Evolutionary conservation across 2,113 vertebrate genomes (phyloP).

Genomic region (Bagarius yarrelli): DNA sequence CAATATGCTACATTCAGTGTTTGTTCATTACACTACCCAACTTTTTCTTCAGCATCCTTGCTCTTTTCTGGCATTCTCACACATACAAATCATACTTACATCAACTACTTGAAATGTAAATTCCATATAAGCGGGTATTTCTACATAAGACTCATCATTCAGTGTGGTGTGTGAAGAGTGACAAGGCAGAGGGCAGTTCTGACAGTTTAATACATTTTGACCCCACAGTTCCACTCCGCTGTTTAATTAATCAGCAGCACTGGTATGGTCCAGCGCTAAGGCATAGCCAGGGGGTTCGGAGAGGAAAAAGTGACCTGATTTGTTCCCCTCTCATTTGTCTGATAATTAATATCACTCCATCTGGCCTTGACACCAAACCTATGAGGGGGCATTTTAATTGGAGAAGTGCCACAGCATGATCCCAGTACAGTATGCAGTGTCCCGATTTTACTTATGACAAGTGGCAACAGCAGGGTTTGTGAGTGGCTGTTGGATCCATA

Average conservation of each 20-base stretch:
- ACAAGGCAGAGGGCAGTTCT: slow-evolving; percentile 39
- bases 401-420: slow-evolving; percentile 21
- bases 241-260: slow-evolving; percentile 48
- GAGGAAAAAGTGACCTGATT: slow-evolving; percentile 46
- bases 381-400: slow-evolving; percentile 38
- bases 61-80: background rate
- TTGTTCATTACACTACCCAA: background rate
- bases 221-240: slow-evolving; percentile 40
- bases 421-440: background rate
- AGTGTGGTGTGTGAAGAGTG: slow-evolving; percentile 25
- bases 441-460: slow-evolving; percentile 22
- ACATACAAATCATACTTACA: slow-evolving; percentile 14
- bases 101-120: slow-evolving; percentile 38
- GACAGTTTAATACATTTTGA: slow-evolving; percentile 54
- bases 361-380: slow-evolving; percentile 23
- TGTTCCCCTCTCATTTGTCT: slow-evolving; percentile 47
- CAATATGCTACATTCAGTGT: background rate
- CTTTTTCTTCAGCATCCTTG: background rate
- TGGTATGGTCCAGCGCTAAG: slow-evolving; percentile 20
- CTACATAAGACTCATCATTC: slow-evolving; percentile 35
- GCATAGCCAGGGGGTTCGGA: slow-evolving; percentile 11
- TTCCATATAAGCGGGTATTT: slow-evolving; percentile 1
- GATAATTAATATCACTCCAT: slow-evolving; percentile 49
- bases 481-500: slow-evolving; percentile 2
- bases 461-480: slow-evolving; percentile 8